Evolutionary conservation across 2,888 invertebrate species (phyloP), one percentile per base, ranked within the genome.

Genomic region (Sycophila texana): DNA sequence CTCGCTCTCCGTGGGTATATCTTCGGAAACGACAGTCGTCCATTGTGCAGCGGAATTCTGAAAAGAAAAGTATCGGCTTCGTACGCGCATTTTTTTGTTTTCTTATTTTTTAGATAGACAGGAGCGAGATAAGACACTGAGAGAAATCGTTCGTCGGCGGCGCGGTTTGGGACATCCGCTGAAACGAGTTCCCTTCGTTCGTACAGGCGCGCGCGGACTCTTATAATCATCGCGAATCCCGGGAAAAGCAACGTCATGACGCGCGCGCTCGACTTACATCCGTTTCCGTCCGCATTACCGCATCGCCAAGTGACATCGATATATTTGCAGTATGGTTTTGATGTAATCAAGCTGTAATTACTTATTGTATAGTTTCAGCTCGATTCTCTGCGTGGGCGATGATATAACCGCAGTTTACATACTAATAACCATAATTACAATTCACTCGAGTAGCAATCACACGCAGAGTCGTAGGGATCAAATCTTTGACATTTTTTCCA

Each of bases 211-310:
- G 51, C 60, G 4, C 47, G 49, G 10, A 10, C 20, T 58, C 22
- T 63, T 63, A 63, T 70, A 70, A 70, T 76, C 76, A 70, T 70
- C 70, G 20, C 30, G 30, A 13, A 22, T 68, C 60, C 68, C 51
- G 49, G 61, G 65, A 74, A 68, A 70, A 60, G 30, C 53, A 51
- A 60, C 66, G 18, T 13, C 49, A 74, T 51, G 74, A 66, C 74
- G 58, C 58, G 66, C 49, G 57, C 39, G 74, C 22, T 26, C 60
- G 13, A 14, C 60, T 61, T 70, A 22, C 67, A 68, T 76, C 68
- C 75, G 75, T 53, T 76, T 76, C 75, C 75, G 51, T 55, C 70
- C 13, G 13, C 61, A 53, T 60, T 67, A 61, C 61, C 39, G 22
- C 68, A 53, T 26, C 26, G 22, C 30, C 47, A 47, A 39, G 53